These are phyloP conservation scores for Glaucidium brasilianum DNA, from an alignment of 2,113 vertebrate species.

Conservation along the genomic window DNA sequence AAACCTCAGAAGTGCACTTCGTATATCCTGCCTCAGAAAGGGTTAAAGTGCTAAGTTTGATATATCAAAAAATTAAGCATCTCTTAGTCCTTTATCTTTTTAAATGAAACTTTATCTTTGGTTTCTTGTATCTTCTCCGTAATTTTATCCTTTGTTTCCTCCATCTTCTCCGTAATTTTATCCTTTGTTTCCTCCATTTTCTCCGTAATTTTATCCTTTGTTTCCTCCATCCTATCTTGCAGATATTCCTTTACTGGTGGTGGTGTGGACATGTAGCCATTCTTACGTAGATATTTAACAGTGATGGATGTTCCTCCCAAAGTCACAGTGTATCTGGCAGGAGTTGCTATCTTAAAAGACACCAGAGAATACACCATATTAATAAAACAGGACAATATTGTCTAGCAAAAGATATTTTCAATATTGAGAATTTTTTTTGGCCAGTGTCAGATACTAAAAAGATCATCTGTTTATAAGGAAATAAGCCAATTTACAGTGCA, in stretches of 20 bases:
- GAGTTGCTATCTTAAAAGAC: constrained; percentile 88
- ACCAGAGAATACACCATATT: neutral
- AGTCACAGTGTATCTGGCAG: constrained; percentile 90
- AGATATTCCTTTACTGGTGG: constrained; percentile 93
- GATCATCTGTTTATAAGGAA: neutral
- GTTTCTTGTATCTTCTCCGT: constrained; percentile 91
- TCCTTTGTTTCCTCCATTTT: constrained; percentile 84
- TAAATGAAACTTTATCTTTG: constrained; percentile 93
- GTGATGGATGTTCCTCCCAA: constrained; percentile 91
- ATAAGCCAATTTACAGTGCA: neutral
- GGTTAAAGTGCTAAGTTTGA: constrained; percentile 58
- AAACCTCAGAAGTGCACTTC: constrained; percentile 26
- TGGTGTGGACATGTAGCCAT: constrained; percentile 89
- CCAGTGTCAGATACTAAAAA: neutral
- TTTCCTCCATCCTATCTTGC: constrained; percentile 89
- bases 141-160: constrained; percentile 80
- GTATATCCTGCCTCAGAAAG: constrained; percentile 38
- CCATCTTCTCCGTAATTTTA: constrained; percentile 82
- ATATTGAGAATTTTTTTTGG: neutral
- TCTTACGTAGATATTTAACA: constrained; percentile 89
- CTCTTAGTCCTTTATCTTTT: constrained; percentile 86
- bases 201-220: constrained; percentile 90
- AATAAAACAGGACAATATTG: neutral
- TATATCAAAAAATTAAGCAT: neutral
- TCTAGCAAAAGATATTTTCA: neutral